Evolutionary conservation across 2,888 invertebrate species (phyloP), one percentile per base, ranked within the genome.

Genomic region (Leucophora obtusa): DNA sequence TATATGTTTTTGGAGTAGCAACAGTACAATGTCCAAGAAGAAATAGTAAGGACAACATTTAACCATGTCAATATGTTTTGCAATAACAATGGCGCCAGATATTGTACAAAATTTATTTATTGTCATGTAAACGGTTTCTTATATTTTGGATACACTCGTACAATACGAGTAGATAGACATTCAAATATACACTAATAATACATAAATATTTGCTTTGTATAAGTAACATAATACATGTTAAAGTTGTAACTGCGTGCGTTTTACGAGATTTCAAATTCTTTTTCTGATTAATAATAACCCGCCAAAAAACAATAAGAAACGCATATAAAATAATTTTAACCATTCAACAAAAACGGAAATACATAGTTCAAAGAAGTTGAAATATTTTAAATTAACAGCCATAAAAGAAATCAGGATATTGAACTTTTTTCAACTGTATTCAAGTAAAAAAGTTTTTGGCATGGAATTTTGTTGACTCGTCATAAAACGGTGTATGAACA

Each of bases 21-120:
- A 18, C 51, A 15, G 15, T 15, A 58, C 10, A 70, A 60, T 7
- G 38, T 11, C 24, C n/a, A 63, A 33, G 28, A 7, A 9, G 2
- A 18, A 21, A 6, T 7, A 15, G 18, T 11, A 76, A 21, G 15
- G 66, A 51, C 43, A 62, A 59, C 28, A 76, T 76, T 66, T 63
- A 70, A 59, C 58, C 60, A 66, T 69, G 73, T 62, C 81, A 74
- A 77, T 81, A 77, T 77, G 81, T 81, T 77, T 77, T 81, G 73
- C 81, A 62, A 81, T 70, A 81, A 81, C 77, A 81, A 74, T 74
- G 81, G 81, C 81, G 81, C 81, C 81, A 77, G 77, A 74, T 68
- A 77, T 81, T 77, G 69, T 81, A 74, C 69, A 77, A 74, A 81
- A 77, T 81, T 81, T 81, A 81, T 81, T 81, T 81, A 81, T 81